Evolutionary conservation across 92 coral and sea anemone genomes (phyloP).

Genomic region (Heliopora coerulea): DNA sequence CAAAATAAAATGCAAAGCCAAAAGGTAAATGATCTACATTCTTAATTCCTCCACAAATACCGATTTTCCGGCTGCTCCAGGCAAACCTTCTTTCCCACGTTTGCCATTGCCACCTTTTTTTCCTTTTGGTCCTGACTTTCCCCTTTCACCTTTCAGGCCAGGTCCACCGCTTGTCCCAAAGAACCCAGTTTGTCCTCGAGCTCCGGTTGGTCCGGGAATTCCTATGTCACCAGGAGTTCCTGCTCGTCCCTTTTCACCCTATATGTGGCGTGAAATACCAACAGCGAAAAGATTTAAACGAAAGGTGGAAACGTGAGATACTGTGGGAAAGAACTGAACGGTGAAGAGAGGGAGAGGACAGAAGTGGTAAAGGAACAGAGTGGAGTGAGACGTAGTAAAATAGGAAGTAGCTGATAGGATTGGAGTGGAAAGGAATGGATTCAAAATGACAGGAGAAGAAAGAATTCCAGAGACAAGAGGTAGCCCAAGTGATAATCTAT

Average conservation of each 20-base stretch:
- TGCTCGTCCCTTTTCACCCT: constrained; percentile 33
- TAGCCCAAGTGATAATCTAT: too few species aligned
- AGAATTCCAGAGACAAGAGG: too few species aligned
- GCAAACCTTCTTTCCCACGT: constrained; percentile 45
- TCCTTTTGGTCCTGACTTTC: constrained; percentile 22
- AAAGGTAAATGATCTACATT: neutral
- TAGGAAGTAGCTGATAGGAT: too few species aligned
- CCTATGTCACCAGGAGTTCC: constrained; percentile 36
- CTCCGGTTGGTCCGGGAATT: constrained; percentile 17
- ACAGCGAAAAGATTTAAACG: neutral
- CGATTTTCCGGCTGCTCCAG: constrained; percentile 38
- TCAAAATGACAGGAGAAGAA: too few species aligned
- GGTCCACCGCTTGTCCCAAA: constrained; percentile 16
- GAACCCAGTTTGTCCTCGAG: constrained; percentile 4
- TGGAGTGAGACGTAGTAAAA: too few species aligned
- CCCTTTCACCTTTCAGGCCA: constrained; percentile 21
- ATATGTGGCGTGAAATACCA: neutral
- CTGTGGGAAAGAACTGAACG: too few species aligned
- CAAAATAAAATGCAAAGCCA: too few species aligned
- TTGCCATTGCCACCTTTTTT: constrained; percentile 7
- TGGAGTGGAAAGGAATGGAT: too few species aligned
- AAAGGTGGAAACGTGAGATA: neutral
- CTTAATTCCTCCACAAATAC: neutral
- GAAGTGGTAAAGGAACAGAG: too few species aligned
- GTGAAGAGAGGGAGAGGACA: too few species aligned